Conservation (phyloP, 2,797 vertebrate genomes). For the Lophius americanus region DNA sequence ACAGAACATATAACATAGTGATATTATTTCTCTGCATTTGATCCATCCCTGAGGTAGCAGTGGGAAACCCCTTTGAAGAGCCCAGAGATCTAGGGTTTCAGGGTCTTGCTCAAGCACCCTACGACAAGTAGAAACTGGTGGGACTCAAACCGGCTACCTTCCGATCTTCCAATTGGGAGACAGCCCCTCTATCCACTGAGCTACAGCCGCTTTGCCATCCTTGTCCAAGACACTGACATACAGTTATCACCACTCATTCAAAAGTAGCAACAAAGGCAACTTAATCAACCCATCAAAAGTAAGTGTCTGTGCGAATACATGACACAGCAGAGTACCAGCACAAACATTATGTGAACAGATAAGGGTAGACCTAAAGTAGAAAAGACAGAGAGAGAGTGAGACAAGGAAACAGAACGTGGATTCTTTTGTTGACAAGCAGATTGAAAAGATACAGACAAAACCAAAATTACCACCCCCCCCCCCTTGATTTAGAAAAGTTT, state of each 20-base stretch:
- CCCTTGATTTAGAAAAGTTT: constrained; percentile 65
- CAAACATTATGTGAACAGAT: constrained; percentile 59
- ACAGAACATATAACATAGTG: too few species aligned
- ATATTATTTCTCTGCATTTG: too few species aligned
- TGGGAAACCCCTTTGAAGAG: too few species aligned
- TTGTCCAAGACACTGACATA: background rate
- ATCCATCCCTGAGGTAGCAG: too few species aligned
- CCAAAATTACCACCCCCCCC: constrained; percentile 51
- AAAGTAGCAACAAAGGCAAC: constrained; percentile 33
- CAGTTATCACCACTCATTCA: constrained; percentile 38
- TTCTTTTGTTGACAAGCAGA: constrained; percentile 64
- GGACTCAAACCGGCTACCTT: too few species aligned
- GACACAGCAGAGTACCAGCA: constrained; percentile 44
- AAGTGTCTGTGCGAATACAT: constrained; percentile 62
- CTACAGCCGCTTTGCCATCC: too few species aligned
- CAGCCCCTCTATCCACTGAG: too few species aligned
- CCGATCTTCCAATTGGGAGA: too few species aligned
- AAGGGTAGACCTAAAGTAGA: constrained; percentile 40
- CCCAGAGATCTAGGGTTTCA: too few species aligned
- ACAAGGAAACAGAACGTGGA: constrained; percentile 32
- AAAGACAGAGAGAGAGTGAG: constrained; percentile 27
- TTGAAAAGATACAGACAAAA: constrained; percentile 65
- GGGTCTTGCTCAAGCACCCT: too few species aligned
- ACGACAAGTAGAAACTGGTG: too few species aligned
- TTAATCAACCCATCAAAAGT: constrained; percentile 52